Percentiles rank a stretch among this genome's conserved stretches.
phyloP scores from a whole-genome alignment of 2,888 invertebrate genomes.

The Protula sp. region DNA sequence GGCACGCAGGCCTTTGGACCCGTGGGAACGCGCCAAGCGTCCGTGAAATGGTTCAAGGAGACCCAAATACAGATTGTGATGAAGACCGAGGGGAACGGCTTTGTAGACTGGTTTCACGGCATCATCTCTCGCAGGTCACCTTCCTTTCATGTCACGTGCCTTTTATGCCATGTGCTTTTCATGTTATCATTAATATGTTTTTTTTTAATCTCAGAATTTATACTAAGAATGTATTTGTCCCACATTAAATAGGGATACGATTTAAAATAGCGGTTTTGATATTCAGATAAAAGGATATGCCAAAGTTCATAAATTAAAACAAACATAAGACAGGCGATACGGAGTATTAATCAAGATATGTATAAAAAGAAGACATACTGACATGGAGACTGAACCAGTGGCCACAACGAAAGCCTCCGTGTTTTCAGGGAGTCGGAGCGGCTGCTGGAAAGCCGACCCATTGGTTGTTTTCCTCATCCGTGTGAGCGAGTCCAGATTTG shows the following conservation, averaged over 20 bases:
- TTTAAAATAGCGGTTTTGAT: no score
- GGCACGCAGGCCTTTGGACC: conserved; percentile 26
- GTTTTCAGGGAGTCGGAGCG: conserved; percentile 43
- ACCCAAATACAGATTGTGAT: conserved; percentile 37
- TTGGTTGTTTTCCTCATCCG: conserved; percentile 47
- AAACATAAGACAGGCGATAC: no score
- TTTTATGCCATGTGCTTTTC: no score
- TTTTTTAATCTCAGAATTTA: no score
- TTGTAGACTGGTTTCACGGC: conserved; percentile 51
- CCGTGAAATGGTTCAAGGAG: conserved; percentile 44
- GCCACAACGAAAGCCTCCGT: not conserved
- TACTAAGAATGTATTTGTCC: no score
- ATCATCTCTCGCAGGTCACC: conserved; percentile 48
- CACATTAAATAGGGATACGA: no score
- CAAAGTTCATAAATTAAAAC: no score
- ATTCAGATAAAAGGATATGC: no score
- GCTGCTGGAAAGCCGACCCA: conserved; percentile 31
- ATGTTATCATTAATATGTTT: no score
- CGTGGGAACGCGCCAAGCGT: conserved; percentile 33
- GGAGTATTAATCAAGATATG: no score
- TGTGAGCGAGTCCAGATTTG: conserved; percentile 50
- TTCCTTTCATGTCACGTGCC: no score
- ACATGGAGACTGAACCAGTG: not conserved
- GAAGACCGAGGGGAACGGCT: conserved; percentile 25
- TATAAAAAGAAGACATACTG: no score